A percentile compares a stretch with the other conserved stretches of the same genome.
Conservation (phyloP, 2,888 invertebrate species). For the Horisme vitalbata region DNA sequence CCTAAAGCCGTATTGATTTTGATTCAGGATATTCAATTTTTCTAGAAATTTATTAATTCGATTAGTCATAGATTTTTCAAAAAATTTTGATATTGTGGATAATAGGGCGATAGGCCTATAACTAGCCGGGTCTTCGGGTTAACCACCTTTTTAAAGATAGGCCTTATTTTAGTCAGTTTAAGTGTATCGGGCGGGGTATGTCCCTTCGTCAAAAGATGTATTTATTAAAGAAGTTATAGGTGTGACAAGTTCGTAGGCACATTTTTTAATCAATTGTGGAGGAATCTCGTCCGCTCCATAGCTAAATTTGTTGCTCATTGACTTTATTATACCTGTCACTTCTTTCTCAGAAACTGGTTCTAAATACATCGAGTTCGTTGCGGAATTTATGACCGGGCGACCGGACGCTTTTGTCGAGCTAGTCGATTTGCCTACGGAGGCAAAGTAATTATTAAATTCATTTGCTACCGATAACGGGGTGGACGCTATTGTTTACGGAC, state of each 20-base stretch:
- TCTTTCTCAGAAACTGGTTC: background rate
- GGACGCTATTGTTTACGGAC: too few relatives aligned
- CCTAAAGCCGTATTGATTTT: too few relatives aligned
- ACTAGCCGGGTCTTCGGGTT: background rate
- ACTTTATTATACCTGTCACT: background rate
- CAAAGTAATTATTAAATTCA: too few relatives aligned
- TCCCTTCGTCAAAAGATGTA: too few relatives aligned
- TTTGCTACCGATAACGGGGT: too few relatives aligned
- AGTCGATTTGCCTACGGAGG: too few relatives aligned
- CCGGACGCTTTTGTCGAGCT: too few relatives aligned
- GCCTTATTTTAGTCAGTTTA: background rate
- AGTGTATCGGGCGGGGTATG: background rate
- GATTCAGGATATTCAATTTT: too few relatives aligned
- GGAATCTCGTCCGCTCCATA: background rate
- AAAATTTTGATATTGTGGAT: background rate
- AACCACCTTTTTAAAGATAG: background rate
- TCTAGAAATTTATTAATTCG: background rate
- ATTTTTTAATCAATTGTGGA: background rate
- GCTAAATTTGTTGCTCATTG: background rate
- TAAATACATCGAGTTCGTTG: background rate
- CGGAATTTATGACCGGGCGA: too few relatives aligned
- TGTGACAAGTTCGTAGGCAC: background rate
- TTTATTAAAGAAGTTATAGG: background rate
- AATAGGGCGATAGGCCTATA: background rate
- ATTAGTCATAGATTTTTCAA: conserved; percentile 24